Evolutionary conservation across 2,888 invertebrate species (phyloP).

Genomic region (Drosophila diplacantha): DNA sequence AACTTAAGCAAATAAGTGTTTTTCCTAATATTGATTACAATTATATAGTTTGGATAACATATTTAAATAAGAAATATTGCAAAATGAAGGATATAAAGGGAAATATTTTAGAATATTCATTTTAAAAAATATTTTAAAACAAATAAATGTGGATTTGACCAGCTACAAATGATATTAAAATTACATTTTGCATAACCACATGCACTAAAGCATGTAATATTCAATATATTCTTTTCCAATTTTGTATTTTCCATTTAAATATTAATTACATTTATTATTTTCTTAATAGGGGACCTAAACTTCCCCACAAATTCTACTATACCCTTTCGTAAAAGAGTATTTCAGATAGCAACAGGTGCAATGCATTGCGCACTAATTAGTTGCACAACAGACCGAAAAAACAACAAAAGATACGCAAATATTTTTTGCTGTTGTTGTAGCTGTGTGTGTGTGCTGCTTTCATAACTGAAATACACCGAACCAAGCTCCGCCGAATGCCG

Average conservation of each 20-base stretch:
- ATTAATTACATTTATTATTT: not conserved
- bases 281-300: not conserved
- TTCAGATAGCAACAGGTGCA: constrained; percentile 53
- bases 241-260: too few species aligned
- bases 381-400: constrained; percentile 74
- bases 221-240: too few species aligned
- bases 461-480: constrained; percentile 49
- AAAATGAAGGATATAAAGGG: too few species aligned
- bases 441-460: constrained; percentile 44
- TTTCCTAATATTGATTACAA: too few species aligned
- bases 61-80: too few species aligned
- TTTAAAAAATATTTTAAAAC: not conserved
- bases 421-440: constrained; percentile 39
- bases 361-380: constrained; percentile 69
- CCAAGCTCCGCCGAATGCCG: constrained; percentile 22
- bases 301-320: not conserved
- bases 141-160: not conserved
- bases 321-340: constrained; percentile 2
- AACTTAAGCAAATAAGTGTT: too few species aligned
- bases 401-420: constrained; percentile 72
- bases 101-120: not conserved
- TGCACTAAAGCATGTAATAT: too few species aligned
- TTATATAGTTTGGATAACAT: too few species aligned
- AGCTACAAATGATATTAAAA: too few species aligned
- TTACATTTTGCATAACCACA: too few species aligned